These are phyloP conservation scores for Drosophila simulans DNA, from an alignment of 1,140 invertebrate species.

Conservation along the genomic window DNA sequence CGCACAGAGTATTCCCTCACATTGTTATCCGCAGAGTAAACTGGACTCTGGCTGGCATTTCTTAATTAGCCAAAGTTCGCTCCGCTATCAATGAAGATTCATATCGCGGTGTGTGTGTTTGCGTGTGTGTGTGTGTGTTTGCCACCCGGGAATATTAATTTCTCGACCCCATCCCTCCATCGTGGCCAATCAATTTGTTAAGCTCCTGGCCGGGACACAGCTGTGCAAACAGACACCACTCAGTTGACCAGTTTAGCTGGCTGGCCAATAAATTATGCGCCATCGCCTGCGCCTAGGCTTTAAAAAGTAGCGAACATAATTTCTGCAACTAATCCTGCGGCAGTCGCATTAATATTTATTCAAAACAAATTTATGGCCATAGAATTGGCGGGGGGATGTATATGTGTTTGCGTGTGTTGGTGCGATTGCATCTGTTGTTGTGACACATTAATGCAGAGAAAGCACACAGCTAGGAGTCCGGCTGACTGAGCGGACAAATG, in stretches of 20 bases:
- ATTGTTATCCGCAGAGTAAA: conserved; percentile 60
- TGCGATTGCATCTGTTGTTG: conserved; percentile 41
- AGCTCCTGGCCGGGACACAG: conserved; percentile 56
- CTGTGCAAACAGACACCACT: conserved; percentile 52
- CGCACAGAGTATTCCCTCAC: conserved; percentile 48
- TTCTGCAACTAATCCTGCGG: conserved; percentile 78
- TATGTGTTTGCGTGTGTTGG: not conserved
- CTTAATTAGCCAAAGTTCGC: conserved; percentile 61
- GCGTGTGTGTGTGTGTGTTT: not conserved
- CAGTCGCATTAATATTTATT: conserved; percentile 75
- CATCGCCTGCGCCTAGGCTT: conserved; percentile 57
- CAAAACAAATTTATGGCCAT: conserved; percentile 77
- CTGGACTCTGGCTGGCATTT: conserved; percentile 37
- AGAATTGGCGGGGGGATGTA: conserved; percentile 40
- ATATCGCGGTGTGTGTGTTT: conserved; percentile 13
- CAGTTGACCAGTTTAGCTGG: conserved; percentile 41
- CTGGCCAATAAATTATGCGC: conserved; percentile 67
- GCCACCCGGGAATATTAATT: conserved; percentile 32
- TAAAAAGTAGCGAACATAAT: conserved; percentile 67
- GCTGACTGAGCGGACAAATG: conserved; percentile 60
- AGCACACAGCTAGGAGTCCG: conserved; percentile 13
- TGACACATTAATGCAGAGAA: conserved; percentile 56
- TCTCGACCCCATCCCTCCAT: conserved; percentile 1
- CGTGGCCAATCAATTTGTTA: conserved; percentile 67
- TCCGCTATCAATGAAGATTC: conserved; percentile 29